A percentile compares a stretch with the other conserved stretches of the same genome.
These are phyloP conservation scores for Limanda limanda DNA, from an alignment of 2,113 vertebrate genomes.

Conservation along the genomic window DNA sequence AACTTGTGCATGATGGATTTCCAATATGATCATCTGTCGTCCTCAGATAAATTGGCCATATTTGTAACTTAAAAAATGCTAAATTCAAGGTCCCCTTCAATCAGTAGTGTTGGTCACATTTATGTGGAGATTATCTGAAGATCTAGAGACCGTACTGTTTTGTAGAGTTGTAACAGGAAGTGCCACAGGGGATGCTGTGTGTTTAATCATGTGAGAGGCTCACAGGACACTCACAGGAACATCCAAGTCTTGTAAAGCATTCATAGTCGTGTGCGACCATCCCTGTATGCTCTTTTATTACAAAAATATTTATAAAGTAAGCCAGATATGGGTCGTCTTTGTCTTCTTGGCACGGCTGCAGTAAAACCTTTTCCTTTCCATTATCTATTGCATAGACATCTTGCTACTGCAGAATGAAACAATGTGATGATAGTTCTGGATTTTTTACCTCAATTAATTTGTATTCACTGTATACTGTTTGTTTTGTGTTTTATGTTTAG, in stretches of 20 bases:
- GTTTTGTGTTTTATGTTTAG: too few relatives aligned
- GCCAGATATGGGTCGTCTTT: too few relatives aligned
- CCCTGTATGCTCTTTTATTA: too few relatives aligned
- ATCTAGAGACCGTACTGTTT: neutral
- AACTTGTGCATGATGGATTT: neutral
- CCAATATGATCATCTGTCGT: neutral
- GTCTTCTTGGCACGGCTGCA: neutral
- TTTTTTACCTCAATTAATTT: neutral
- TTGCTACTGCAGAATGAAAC: too few relatives aligned
- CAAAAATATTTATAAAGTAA: too few relatives aligned
- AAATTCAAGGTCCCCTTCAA: neutral
- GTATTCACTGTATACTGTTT: too few relatives aligned
- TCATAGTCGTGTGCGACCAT: too few relatives aligned
- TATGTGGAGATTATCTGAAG: slow-evolving; percentile 2
- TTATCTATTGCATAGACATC: too few relatives aligned
- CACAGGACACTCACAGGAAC: neutral
- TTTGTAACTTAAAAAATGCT: neutral
- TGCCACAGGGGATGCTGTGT: neutral
- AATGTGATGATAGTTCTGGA: neutral
- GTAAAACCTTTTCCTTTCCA: neutral
- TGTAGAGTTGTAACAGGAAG: neutral
- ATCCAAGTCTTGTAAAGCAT: too few relatives aligned
- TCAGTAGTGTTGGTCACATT: slow-evolving; percentile 6
- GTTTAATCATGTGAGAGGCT: slow-evolving; percentile 22
- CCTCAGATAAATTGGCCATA: too few relatives aligned